Percentiles rank a stretch among this genome's conserved stretches.
Evolutionary conservation across 35 echinoderm and acorn worm genomes (phyloP).

Genomic region (Diadema setosum): DNA sequence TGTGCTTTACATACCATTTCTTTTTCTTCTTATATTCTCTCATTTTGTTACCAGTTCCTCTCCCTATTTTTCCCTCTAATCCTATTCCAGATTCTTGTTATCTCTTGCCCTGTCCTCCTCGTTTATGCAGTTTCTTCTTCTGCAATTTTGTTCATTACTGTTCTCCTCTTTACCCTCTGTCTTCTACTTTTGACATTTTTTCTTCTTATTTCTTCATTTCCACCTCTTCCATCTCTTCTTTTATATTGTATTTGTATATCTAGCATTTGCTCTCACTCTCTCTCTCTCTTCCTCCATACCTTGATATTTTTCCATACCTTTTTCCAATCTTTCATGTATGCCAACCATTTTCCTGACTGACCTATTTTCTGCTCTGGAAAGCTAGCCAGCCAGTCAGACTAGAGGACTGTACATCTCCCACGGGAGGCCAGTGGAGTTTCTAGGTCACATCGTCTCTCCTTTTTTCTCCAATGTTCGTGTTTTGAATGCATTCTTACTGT

Average conservation of each 20-base stretch:
- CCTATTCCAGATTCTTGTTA: too few relatives aligned
- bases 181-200: not conserved
- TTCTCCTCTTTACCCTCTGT: not conserved
- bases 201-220: not conserved
- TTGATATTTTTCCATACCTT: too few relatives aligned
- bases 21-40: not conserved
- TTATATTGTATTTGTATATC: not conserved
- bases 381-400: too few relatives aligned
- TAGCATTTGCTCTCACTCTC: not conserved
- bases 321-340: too few relatives aligned
- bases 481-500: too few relatives aligned
- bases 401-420: too few relatives aligned
- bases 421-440: too few relatives aligned
- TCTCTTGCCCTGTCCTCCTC: not conserved
- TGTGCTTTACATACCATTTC: not conserved
- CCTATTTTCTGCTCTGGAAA: too few relatives aligned
- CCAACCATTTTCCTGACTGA: too few relatives aligned
- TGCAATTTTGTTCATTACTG: not conserved
- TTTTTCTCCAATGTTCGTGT: too few relatives aligned
- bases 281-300: not conserved
- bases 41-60: not conserved
- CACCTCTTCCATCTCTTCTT: not conserved
- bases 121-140: not conserved
- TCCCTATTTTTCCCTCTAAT: not conserved
- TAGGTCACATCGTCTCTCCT: too few relatives aligned